phyloP scores from a whole-genome alignment of 2,797 vertebrate genomes.

The Hipposideros larvatus region DNA sequence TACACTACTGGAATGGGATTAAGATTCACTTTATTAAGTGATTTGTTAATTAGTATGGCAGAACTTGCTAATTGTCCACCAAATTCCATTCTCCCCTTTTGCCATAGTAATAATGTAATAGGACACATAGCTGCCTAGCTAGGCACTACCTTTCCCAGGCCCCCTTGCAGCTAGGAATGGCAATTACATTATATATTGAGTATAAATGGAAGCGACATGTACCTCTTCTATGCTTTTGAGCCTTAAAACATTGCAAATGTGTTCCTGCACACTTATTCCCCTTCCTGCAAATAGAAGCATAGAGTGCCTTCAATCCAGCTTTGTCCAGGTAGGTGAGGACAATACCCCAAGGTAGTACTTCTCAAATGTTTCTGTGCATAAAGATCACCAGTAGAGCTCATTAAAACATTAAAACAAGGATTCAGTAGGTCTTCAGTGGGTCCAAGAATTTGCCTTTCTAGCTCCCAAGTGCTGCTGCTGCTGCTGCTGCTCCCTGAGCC shows the following conservation, averaged over 20 bases:
- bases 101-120: not conserved
- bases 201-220: not conserved
- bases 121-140: not conserved
- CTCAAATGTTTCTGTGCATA: not conserved
- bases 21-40: not conserved
- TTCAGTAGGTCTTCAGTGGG: not conserved
- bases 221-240: not conserved
- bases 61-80: not conserved
- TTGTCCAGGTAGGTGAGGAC: not conserved
- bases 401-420: not conserved
- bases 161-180: not conserved
- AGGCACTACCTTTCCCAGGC: not conserved
- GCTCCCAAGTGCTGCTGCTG: not conserved
- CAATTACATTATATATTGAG: not conserved
- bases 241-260: not conserved
- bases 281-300: not conserved
- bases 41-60: not conserved
- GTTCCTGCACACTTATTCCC: not conserved
- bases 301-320: not conserved
- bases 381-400: not conserved
- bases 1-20: not conserved
- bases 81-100: not conserved
- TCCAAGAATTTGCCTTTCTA: not conserved
- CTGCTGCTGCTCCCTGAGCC: not conserved
- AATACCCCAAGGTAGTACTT: not conserved